Evolutionary conservation across 2,797 vertebrate species (phyloP).

Genomic region (Sebastes jordani): DNA sequence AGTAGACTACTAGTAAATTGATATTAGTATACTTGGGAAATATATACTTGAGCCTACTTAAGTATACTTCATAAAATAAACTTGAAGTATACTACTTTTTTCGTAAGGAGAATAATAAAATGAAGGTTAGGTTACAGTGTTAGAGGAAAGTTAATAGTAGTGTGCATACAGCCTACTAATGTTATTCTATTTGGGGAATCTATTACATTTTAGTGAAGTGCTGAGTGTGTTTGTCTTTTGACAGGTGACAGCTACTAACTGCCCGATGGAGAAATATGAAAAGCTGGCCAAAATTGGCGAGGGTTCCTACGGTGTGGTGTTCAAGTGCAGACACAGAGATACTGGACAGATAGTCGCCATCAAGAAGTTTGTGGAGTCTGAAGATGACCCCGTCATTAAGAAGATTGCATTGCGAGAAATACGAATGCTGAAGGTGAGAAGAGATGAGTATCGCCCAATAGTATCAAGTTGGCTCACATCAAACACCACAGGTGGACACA

Average conservation of each 20-base stretch:
- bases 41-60: too few species aligned
- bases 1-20: too few species aligned
- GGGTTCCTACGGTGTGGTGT: conserved; percentile 90
- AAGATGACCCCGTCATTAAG: conserved; percentile 90
- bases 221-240: neutral
- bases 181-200: neutral
- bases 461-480: conserved; percentile 5
- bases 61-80: too few species aligned
- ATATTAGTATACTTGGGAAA: too few species aligned
- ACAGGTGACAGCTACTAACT: conserved; percentile 25
- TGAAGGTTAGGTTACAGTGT: too few species aligned
- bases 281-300: conserved; percentile 91
- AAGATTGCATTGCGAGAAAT: conserved; percentile 91
- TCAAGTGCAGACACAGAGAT: conserved; percentile 89
- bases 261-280: conserved; percentile 90
- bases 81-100: too few species aligned
- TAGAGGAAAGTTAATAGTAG: too few species aligned
- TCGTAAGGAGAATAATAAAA: too few species aligned
- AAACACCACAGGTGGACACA: neutral
- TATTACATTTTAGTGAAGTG: neutral
- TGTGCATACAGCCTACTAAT: neutral
- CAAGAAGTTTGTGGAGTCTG: conserved; percentile 92
- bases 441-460: neutral
- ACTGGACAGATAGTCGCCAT: conserved; percentile 90
- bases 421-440: conserved; percentile 88